Evolutionary conservation across 1,140 invertebrate genomes (phyloP), one percentile per base, ranked within the genome.

Genomic region (Pachyrhynchus sulphureomaculatus): DNA sequence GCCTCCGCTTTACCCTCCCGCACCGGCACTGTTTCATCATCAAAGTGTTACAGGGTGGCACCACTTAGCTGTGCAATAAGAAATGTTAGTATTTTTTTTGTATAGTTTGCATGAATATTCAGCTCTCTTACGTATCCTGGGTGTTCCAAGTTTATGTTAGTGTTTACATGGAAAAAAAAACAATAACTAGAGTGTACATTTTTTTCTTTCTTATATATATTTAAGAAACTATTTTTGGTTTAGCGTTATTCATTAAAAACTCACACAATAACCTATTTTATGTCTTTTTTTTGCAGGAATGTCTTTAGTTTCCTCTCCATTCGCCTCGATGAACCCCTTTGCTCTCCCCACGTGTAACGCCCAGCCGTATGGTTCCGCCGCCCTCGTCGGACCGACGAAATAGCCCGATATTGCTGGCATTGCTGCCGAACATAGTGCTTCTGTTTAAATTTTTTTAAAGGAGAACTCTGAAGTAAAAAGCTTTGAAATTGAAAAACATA

Each of bases 281-380:
- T 33, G 10, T 32, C 21, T 56, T 67, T 72, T 75, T 62, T 64
- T 77, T 77, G 2, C 79, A 86, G 85, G 85, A 84, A 84, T 86
- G 79, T 78, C 91, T 64, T 81, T 94, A 48, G 89, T 92, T 18
- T 87, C 88, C 17, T 90, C 90, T 33, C 88, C 89, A 18, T 92
- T 92, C 79, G 83, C 85, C 18, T 87, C 88, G 67, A 91, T 94
- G 81, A 94, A 94, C 75, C 92, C 91, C 32, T 94, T 95, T 81
- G 90, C 91, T 61, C 82, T 95, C 72, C 91, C 92, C 15, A 92
- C 91, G 34, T 94, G 91, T 79, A 92, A 87, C 74, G 84, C 87
- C 18, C 92, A 94, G 75, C 84, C 88, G 53, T 95, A 95, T 77
- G 86, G 87, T 61, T 84, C 87, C 67, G 86, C 85, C 67, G 88